Evolutionary conservation across 2,888 invertebrate species (phyloP), one percentile per base, ranked within the genome.

Genomic region (Habrosyne pyritoides): DNA sequence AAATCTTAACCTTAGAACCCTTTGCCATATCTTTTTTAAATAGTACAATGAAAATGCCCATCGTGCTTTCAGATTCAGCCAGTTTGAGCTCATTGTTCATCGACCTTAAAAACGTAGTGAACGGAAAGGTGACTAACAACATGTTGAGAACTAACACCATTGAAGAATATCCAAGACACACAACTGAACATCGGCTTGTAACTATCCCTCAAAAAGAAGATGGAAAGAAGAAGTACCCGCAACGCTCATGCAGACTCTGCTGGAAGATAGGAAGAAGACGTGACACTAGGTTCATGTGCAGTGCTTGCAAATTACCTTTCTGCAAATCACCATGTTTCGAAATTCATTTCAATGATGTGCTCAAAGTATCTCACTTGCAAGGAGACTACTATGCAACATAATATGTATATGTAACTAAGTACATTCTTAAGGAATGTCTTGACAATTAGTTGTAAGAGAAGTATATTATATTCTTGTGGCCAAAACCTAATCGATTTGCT

Each of bases 1-100:
- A 64, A 54, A 59, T 57, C 21, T n/a, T 10, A 33, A 18, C 14
- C 36, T 22, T 47, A 47, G 26, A 21, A 14, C 47, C n/a, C 21
- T 47, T 2, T 54, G 50, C n/a, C 47, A 42, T 42, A 18, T 42
- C 2, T 28, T 14, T 14, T 50, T 18, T 28, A 71, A 75, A 66
- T 68, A 69, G 69, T 68, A 71, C 81, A 85, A 79, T 87, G 91
- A 92, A 91, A 92, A 93, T 91, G 90, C 86, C 93, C 86, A 91
- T 90, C 93, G 90, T 93, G 91, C 81, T 93, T 93, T 92, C 93
- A 93, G 93, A 93, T 92, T 86, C 89, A 63, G 83, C 85, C 84
- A 83, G 89, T 79, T 81, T 91, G 79, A 90, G 81, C 81, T 86
- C 93, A 71, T 86, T 92, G 79, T 91, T 91, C 84, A 85, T 89